Conservation (phyloP, 2,888 invertebrate species). For the Philopedon plagiatum region DNA sequence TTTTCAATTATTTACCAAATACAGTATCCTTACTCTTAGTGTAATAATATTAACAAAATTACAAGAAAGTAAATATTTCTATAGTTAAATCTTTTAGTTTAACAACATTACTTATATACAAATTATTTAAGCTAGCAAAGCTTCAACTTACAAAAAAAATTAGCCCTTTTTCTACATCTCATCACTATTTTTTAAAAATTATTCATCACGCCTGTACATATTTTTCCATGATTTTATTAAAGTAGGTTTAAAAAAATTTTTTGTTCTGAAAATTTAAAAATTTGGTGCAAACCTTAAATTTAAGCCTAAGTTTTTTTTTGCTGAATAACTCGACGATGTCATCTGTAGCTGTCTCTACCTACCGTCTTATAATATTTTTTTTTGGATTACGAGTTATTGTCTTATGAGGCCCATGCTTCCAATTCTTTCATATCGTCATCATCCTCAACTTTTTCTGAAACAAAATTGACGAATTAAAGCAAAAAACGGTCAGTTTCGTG, state of each 20-base stretch:
- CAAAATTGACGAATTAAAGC: slow-evolving; percentile 56
- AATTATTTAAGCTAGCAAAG: slow-evolving; percentile 9
- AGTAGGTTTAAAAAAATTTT: background rate
- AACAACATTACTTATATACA: slow-evolving; percentile 13
- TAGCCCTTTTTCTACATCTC: background rate
- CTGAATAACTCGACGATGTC: background rate
- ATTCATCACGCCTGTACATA: slow-evolving; percentile 3
- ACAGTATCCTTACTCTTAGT: slow-evolving; percentile 14
- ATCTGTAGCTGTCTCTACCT: slow-evolving; percentile 1
- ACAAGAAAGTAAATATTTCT: slow-evolving; percentile 2
- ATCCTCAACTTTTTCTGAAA: slow-evolving; percentile 74
- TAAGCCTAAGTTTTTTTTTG: slow-evolving; percentile 18
- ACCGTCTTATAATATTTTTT: background rate
- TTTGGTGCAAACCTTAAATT: background rate
- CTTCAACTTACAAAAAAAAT: background rate
- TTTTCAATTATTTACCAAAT: slow-evolving; percentile 13
- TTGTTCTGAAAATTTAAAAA: background rate
- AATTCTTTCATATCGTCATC: slow-evolving; percentile 84
- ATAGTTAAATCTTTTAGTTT: background rate
- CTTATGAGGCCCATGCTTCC: slow-evolving; percentile 82
- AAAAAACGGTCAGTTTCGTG: background rate
- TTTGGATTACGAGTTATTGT: background rate
- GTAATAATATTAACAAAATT: slow-evolving; percentile 21
- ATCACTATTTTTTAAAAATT: background rate
- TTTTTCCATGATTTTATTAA: background rate